phyloP scores from a whole-genome alignment of 2,797 vertebrate genomes.

The Phrynocephalus vlangalii region DNA sequence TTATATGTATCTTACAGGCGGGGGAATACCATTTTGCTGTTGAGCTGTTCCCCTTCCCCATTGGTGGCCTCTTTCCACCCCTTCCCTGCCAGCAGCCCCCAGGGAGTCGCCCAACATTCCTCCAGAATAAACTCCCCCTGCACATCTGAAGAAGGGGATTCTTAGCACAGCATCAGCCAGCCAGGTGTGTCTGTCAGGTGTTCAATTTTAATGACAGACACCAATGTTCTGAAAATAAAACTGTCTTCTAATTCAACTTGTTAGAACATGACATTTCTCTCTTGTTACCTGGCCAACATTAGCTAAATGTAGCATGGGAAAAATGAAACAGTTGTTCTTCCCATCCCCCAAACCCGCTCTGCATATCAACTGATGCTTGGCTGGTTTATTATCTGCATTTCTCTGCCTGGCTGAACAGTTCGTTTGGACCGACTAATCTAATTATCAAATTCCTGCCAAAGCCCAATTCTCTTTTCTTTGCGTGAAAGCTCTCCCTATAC shows the following conservation, averaged over 20 bases:
- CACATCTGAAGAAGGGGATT: not conserved
- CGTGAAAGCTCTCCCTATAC: not conserved
- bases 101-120: not conserved
- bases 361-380: not conserved
- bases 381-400: not conserved
- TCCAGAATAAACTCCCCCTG: not conserved
- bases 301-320: not conserved
- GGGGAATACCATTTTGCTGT: not conserved
- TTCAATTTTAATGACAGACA: not conserved
- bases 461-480: not conserved
- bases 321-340: conserved; percentile 12
- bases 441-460: not conserved
- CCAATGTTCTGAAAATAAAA: not conserved
- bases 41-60: not conserved
- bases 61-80: not conserved
- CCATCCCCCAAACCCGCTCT: not conserved
- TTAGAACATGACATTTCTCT: not conserved
- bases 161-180: not conserved
- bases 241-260: not conserved
- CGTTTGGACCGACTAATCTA: not conserved
- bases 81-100: not conserved
- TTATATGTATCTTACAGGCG: not conserved
- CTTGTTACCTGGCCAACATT: not conserved
- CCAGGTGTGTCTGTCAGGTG: not conserved
- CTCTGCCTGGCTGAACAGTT: conserved; percentile 11